Base-by-base conservation (phyloP, 1,140 invertebrate genomes). In the Grapholita molesta region DNA sequence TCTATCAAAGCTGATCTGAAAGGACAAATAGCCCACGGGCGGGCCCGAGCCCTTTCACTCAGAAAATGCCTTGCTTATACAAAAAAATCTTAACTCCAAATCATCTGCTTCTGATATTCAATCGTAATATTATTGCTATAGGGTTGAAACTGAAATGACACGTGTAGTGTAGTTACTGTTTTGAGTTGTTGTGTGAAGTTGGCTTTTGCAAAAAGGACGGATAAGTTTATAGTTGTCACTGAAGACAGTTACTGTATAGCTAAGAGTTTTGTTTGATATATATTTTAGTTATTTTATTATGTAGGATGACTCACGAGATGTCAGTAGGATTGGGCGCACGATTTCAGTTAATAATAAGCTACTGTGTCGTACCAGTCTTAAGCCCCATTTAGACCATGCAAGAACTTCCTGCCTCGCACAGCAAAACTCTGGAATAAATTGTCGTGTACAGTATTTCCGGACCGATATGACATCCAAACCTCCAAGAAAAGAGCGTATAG, bases 1-100 rank as follows among this genome's bases (percentile, higher is more conserved):
- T 61, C 55, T 61, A 61, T 32, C 28, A 61, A 61, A 61, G 55
- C 55, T 61, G 55, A 61, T 61, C 55, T 61, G 25, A 28, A 61
- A 15, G 55, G 55, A 61, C 55, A 61, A 61, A 61, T 61, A 61
- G 55, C 55, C 55, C 55, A 30, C 7, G 55, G 55, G 9, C n/a
- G 28, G 55, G 53, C 12, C 24, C 25, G 55, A 12, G 24, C 53
- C 55, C 55, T 28, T 61, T 61, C 55, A 61, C 55, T 61, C 30
- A 61, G 25, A 5, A 11, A 61, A 61, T 61, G 42, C 2, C 12
- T 0, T 48, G 15, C 5, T 21, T 48, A 21, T 18, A 7, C 42
- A 48, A 48, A n/a, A 21, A 48, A 48, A 48, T 2, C 42, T 48
- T 9, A 48, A 48, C 6, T 48, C 4, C 15, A 48, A 21, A 21